A percentile compares a stretch with the other conserved stretches of the same genome.
These are phyloP conservation scores for Wasmannia auropunctata DNA, from an alignment of 1,140 invertebrate species.

Conservation along the genomic window DNA sequence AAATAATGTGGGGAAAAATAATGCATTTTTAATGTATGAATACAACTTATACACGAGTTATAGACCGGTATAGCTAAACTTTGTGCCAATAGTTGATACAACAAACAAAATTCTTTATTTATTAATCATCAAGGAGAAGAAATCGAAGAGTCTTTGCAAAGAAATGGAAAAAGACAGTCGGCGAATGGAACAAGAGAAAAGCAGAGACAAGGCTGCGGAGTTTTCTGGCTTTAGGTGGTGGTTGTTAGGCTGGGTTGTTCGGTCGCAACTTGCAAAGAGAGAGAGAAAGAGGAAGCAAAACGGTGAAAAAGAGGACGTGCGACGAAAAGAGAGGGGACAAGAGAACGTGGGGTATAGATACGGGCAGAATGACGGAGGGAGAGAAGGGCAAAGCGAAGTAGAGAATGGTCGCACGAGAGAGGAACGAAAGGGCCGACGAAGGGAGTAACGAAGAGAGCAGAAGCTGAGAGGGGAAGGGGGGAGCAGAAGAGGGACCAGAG, in stretches of 20 bases:
- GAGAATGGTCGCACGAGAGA: conserved; percentile 51
- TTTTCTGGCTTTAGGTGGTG: conserved; percentile 74
- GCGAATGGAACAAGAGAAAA: not conserved
- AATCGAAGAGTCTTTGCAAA: not conserved
- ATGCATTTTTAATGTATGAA: not conserved
- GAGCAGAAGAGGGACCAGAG: conserved; percentile 35
- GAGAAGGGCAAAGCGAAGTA: conserved; percentile 37
- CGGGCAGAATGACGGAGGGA: conserved; percentile 17
- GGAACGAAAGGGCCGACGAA: conserved; percentile 49
- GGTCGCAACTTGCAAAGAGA: conserved; percentile 56
- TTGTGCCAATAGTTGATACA: not conserved
- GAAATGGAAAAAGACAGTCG: not conserved
- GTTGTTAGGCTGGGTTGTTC: conserved; percentile 75
- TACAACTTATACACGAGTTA: not conserved
- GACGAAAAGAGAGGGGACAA: conserved; percentile 57
- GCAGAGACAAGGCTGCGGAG: conserved; percentile 64
- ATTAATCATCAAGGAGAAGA: not conserved
- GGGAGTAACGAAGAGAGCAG: conserved; percentile 56
- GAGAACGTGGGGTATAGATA: conserved; percentile 60
- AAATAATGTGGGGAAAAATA: not conserved
- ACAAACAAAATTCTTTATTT: conserved; percentile 20
- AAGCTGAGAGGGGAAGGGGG: conserved; percentile 14
- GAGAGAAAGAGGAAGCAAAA: conserved; percentile 48
- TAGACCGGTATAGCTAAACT: not conserved
- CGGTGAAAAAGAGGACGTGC: conserved; percentile 48